These are phyloP conservation scores for Aethina tumida DNA, from an alignment of 1,140 invertebrate species.

Conservation along the genomic window DNA sequence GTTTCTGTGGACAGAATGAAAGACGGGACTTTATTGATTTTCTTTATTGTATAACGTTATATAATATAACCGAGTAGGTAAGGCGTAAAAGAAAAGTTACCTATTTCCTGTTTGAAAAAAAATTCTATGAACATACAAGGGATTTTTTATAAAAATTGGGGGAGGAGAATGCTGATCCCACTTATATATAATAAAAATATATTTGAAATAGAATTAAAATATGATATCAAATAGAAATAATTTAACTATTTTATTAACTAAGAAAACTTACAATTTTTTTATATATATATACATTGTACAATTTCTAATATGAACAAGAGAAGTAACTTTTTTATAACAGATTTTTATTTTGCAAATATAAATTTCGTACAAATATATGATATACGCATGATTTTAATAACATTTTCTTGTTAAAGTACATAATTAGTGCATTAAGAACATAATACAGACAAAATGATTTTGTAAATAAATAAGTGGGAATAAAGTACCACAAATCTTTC, in stretches of 20 bases:
- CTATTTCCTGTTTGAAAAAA: slow-evolving; percentile 7
- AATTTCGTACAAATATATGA: neutral
- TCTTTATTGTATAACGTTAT: slow-evolving; percentile 11
- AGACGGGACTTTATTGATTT: no score
- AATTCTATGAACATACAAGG: slow-evolving; percentile 1
- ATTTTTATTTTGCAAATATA: neutral
- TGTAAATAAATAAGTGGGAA: slow-evolving; percentile 9
- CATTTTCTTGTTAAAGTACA: slow-evolving; percentile 4
- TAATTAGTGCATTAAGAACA: neutral
- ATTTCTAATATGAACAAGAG: slow-evolving; percentile 10
- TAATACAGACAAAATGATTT: neutral
- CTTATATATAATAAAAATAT: slow-evolving; percentile 10
- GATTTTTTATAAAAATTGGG: slow-evolving; percentile 1
- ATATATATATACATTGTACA: slow-evolving; percentile 14
- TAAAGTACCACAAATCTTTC: slow-evolving; percentile 6
- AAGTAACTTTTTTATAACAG: slow-evolving; percentile 2
- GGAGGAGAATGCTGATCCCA: slow-evolving; percentile 6
- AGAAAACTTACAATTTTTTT: slow-evolving; percentile 10
- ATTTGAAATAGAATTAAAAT: slow-evolving; percentile 8
- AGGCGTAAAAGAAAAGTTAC: slow-evolving; percentile 4
- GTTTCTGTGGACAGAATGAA: no score
- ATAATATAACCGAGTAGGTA: slow-evolving; percentile 12
- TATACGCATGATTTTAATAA: slow-evolving; percentile 1
- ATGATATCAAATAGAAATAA: slow-evolving; percentile 11
- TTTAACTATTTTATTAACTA: slow-evolving; percentile 10